Evolutionary conservation across 1,140 invertebrate species (phyloP).

Genomic region (Drosophila watanabei): DNA sequence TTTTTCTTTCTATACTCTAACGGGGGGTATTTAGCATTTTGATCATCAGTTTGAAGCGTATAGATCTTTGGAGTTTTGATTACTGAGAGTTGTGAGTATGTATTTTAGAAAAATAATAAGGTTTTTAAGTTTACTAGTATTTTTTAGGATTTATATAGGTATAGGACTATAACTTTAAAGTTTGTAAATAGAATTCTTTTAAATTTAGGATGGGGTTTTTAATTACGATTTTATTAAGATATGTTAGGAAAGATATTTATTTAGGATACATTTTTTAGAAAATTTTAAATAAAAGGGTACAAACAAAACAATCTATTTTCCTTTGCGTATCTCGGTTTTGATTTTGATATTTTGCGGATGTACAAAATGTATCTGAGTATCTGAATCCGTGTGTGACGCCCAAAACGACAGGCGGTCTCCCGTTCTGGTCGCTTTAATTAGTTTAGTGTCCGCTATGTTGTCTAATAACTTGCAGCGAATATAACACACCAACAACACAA

Average conservation of each 20-base stretch:
- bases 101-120: too few species aligned
- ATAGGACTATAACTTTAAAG: neutral
- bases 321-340: neutral
- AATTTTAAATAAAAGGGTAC: too few species aligned
- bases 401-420: constrained; percentile 51
- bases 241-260: too few species aligned
- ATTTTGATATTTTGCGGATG: constrained; percentile 6
- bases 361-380: constrained; percentile 23
- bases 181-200: neutral
- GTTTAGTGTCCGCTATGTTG: constrained; percentile 72
- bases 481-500: constrained; percentile 25
- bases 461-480: constrained; percentile 50
- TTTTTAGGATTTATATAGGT: neutral
- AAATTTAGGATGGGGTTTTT: neutral
- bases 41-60: neutral
- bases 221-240: too few species aligned
- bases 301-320: neutral
- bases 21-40: constrained; percentile 1
- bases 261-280: too few species aligned
- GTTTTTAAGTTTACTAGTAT: too few species aligned
- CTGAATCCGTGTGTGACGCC: constrained; percentile 36
- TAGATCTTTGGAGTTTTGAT: neutral
- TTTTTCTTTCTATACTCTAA: constrained; percentile 37
- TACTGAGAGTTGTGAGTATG: too few species aligned
- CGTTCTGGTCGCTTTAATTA: constrained; percentile 71